A percentile compares a stretch with the other conserved stretches of the same genome.
Conservation (phyloP, 2,888 invertebrate genomes). For the Prenolepis imparis region DNA sequence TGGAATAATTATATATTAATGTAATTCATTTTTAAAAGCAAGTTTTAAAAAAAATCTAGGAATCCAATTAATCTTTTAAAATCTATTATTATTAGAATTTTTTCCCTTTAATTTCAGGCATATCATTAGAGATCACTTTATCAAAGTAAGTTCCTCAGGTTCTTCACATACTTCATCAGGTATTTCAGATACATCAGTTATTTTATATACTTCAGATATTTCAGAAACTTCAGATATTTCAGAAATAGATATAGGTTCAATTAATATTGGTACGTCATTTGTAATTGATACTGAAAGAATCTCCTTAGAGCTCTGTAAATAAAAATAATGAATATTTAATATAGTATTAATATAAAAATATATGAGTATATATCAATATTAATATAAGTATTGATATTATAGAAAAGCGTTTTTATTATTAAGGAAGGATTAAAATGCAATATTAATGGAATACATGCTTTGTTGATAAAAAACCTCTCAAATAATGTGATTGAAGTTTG, state of each 20-base stretch:
- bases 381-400: background rate
- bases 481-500: too few relatives aligned
- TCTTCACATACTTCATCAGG: too few relatives aligned
- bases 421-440: background rate
- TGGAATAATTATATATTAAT: background rate
- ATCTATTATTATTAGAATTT: background rate
- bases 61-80: background rate
- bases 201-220: too few relatives aligned
- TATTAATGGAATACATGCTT: too few relatives aligned
- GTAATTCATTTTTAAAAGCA: background rate
- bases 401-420: constrained; percentile 6
- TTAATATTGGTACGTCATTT: background rate
- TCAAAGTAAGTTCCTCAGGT: background rate
- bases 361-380: too few relatives aligned
- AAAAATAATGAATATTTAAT: too few relatives aligned
- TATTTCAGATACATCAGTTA: background rate
- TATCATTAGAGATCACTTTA: background rate
- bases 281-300: background rate
- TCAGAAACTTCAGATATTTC: too few relatives aligned
- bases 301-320: too few relatives aligned
- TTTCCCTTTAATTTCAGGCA: background rate
- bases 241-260: background rate
- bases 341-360: too few relatives aligned
- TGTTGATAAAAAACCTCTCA: too few relatives aligned
- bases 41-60: background rate